Evolutionary conservation across 37 sponge, comb jelly and placozoan species (phyloP).

Genomic region (Mnemiopsis leidyi): DNA sequence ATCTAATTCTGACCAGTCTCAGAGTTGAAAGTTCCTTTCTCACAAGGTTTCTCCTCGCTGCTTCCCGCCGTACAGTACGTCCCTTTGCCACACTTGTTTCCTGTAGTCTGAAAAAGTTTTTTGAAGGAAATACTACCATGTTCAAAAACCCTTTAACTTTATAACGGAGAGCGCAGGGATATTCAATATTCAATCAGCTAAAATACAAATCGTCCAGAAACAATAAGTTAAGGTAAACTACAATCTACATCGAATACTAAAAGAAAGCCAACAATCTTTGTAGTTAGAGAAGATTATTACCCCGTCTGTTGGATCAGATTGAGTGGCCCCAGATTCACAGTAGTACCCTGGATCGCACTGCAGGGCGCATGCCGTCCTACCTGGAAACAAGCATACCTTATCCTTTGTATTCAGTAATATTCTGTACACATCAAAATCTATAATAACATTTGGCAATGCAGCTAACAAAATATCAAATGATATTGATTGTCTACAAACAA

Average conservation of each 20-base stretch:
- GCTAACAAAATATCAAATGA: background rate
- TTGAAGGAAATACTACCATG: too few species aligned
- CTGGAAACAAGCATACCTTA: too few species aligned
- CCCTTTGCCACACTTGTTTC: constrained; percentile 49
- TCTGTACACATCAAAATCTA: too few species aligned
- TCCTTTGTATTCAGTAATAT: too few species aligned
- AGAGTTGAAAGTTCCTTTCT: constrained; percentile 26
- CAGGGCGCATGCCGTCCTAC: background rate
- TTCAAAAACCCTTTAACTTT: too few species aligned
- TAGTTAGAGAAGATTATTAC: background rate
- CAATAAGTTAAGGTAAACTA: too few species aligned
- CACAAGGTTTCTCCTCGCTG: background rate
- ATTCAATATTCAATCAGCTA: too few species aligned
- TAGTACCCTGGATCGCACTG: constrained; percentile 54
- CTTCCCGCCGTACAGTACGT: constrained; percentile 24
- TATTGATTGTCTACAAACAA: background rate
- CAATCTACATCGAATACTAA: too few species aligned
- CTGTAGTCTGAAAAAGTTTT: constrained; percentile 6
- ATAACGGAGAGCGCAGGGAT: too few species aligned
- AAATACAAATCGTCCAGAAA: too few species aligned
- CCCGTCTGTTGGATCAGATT: constrained; percentile 14
- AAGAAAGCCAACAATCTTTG: too few species aligned
- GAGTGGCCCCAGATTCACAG: constrained; percentile 15
- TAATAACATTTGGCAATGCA: too few species aligned
- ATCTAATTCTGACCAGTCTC: background rate